Evolutionary conservation across 2,797 vertebrate genomes (phyloP), one percentile per base, ranked within the genome.

Genomic region (Notolabrus celidotus): DNA sequence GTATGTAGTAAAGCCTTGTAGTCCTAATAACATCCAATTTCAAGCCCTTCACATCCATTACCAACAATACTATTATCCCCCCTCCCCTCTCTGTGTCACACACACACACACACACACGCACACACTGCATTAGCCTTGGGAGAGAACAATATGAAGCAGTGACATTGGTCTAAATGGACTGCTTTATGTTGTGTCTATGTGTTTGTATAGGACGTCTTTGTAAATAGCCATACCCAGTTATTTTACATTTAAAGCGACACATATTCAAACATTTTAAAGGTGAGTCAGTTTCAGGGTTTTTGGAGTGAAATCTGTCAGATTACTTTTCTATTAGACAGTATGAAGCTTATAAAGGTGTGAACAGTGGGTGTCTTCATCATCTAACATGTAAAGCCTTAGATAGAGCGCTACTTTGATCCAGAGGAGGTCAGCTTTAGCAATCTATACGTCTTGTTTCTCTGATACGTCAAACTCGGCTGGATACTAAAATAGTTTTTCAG

Each of bases 1-100:
- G 79, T 84, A 80, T 51, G 72, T 29, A 77, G 86, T 69, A 86
- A 91, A 92, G 90, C 92, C 88, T 88, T 91, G 86, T 87, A 88
- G 71, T 87, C 87, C 91, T 92, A 93, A 93, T 93, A 86, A 90
- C 81, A 84, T 88, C 88, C 87, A 89, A 92, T 92, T 92, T 91
- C 73, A 86, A 77, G 84, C 89, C 85, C 90, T 93, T 90, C 90
- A 93, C 77, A 92, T 89, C 90, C 92, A 93, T 93, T 92, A 92
- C 75, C 82, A 90, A 89, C 82, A 89, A 87, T 85, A 76, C 80
- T 69, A 85, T 87, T 82, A 80, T 56, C 67, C 61, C 70, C 65
- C 75, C 68, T 20, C 49, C 67, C 50, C 45, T 49, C 47, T 15
- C 41, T 27, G 10, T 12, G 46, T 25, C 60, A 42, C 9, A 52